These are phyloP conservation scores for Eulithis prunata DNA, from an alignment of 2,888 invertebrate genomes.

Conservation along the genomic window DNA sequence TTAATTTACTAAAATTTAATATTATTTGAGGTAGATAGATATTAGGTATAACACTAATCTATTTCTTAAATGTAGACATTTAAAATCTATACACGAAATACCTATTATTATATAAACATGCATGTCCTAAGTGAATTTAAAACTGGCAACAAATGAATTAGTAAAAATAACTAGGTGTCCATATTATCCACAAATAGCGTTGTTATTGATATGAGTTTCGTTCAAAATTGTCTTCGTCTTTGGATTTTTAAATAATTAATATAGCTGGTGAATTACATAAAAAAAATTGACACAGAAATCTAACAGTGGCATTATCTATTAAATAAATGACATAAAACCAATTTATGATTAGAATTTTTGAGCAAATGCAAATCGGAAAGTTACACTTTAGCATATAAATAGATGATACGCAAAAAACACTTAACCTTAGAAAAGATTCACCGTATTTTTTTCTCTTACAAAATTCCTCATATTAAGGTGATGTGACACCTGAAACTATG, in stretches of 20 bases:
- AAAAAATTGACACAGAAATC: conserved; percentile 2
- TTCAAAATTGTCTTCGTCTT: conserved; percentile 5
- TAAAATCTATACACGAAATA: conserved; percentile 40
- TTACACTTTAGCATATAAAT: conserved; percentile 10
- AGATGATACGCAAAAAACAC: not conserved
- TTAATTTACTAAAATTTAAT: conserved; percentile 30
- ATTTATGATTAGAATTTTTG: conserved; percentile 55
- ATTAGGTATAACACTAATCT: conserved; percentile 35
- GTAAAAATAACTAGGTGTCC: not conserved
- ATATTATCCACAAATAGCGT: not conserved
- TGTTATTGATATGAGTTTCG: conserved; percentile 1
- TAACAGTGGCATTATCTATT: not conserved
- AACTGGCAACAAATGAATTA: too few species aligned
- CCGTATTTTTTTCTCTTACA: not conserved
- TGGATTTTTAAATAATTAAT: not conserved
- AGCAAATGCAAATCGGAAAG: conserved; percentile 57
- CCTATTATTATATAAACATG: conserved; percentile 39
- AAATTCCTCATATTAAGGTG: too few species aligned
- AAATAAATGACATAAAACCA: conserved; percentile 12
- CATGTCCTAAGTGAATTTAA: conserved; percentile 6
- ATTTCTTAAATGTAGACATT: conserved; percentile 30
- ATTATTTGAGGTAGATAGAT: conserved; percentile 44
- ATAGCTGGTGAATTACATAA: not conserved
- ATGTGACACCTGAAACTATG: too few species aligned
- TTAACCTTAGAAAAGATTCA: not conserved